Percentiles rank a stretch among this genome's conserved stretches.
Evolutionary conservation across 2,888 invertebrate species (phyloP).

Genomic region (Mechanitis mazaeus): DNA sequence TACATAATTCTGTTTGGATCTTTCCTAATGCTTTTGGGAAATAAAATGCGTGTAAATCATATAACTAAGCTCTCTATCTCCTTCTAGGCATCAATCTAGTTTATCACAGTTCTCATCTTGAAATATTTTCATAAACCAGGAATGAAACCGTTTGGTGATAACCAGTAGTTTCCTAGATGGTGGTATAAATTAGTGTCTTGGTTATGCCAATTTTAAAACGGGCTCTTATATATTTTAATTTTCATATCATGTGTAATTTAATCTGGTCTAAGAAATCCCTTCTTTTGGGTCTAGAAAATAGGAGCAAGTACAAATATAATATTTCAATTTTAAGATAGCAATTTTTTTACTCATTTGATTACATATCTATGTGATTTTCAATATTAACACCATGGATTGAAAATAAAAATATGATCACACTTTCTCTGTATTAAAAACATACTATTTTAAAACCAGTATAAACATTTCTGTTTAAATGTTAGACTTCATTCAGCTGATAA

Average conservation of each 20-base stretch:
- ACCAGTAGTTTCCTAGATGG: background rate
- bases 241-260: slow-evolving; percentile 1
- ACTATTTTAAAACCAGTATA: background rate
- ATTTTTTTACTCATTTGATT: background rate
- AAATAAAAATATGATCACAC: background rate
- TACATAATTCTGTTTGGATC: slow-evolving; percentile 69
- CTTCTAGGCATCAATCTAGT: slow-evolving; percentile 7
- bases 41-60: slow-evolving; percentile 11
- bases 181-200: background rate
- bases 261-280: slow-evolving; percentile 1
- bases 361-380: background rate
- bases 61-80: slow-evolving; percentile 9
- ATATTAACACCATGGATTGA: background rate
- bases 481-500: background rate
- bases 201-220: slow-evolving; percentile 5
- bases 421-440: background rate
- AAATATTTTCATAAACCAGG: slow-evolving; percentile 6
- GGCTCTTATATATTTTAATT: slow-evolving; percentile 1
- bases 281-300: slow-evolving; percentile 1
- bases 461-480: background rate
- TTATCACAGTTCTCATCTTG: background rate
- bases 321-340: slow-evolving; percentile 1
- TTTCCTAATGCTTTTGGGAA: slow-evolving; percentile 40
- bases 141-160: slow-evolving; percentile 1
- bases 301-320: slow-evolving; percentile 1